These are phyloP conservation scores for Drosophila subquinaria DNA, from an alignment of 2,888 invertebrate genomes.

Conservation along the genomic window DNA sequence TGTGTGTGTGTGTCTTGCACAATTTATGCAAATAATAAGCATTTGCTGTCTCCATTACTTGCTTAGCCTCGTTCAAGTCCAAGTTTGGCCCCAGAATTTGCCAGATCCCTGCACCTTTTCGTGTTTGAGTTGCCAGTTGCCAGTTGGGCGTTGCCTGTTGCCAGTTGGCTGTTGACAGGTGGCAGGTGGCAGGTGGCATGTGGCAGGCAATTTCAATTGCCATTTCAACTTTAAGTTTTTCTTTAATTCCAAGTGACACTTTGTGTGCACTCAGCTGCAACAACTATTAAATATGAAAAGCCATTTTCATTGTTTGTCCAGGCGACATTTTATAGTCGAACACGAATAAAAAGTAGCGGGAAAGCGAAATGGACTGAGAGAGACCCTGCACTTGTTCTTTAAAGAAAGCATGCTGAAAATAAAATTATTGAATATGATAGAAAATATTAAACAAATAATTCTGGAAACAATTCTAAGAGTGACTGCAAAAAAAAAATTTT, in stretches of 20 bases:
- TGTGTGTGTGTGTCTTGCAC: slow-evolving; percentile 33
- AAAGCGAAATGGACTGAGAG: not conserved
- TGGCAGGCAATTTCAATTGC: slow-evolving; percentile 58
- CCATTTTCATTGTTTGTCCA: slow-evolving; percentile 65
- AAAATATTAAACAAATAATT: too few relatives aligned
- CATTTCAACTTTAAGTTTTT: slow-evolving; percentile 48
- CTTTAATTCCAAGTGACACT: slow-evolving; percentile 62
- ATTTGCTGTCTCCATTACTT: slow-evolving; percentile 74
- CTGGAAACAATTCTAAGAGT: too few relatives aligned
- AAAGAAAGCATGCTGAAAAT: not conserved
- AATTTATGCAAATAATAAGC: slow-evolving; percentile 77
- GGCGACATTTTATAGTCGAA: slow-evolving; percentile 34
- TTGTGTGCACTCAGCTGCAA: slow-evolving; percentile 44
- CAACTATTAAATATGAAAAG: slow-evolving; percentile 75
- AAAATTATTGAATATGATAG: not conserved
- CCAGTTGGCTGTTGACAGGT: slow-evolving; percentile 32
- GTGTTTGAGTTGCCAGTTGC: slow-evolving; percentile 61
- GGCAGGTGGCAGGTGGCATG: slow-evolving; percentile 43
- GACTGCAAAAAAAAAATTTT: too few relatives aligned
- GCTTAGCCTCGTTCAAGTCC: slow-evolving; percentile 56
- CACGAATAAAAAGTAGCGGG: not conserved
- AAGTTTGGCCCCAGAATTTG: slow-evolving; percentile 41
- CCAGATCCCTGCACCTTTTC: slow-evolving; percentile 28
- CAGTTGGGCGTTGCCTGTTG: slow-evolving; percentile 21
- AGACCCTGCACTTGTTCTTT: not conserved